Base-by-base conservation (phyloP, 2,888 invertebrate species). In the Mimas tiliae region DNA sequence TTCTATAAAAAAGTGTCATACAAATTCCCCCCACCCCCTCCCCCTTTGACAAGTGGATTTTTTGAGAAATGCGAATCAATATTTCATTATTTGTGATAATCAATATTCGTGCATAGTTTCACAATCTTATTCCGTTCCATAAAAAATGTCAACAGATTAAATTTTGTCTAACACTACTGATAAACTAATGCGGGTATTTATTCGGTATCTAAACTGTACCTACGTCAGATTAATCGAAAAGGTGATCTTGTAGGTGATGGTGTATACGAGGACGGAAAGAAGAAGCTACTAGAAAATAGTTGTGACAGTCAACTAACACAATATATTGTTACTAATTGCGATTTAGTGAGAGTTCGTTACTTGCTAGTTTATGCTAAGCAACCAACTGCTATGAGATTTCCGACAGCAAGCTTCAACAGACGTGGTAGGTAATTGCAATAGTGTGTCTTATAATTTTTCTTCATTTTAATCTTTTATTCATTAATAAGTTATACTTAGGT, bases 291-390 rank as follows among this genome's bases (percentile, higher is more conserved):
- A 8, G 65, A 83, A 58, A 74, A 79, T 67, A 74, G 89, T 91
- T 75, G 93, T 95, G 77, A 96, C 94, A 67, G 94, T 94, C 74
- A 77, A 68, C 67, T 78, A 63, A 76, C 96, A 76, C 97, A 97
- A 87, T 96, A 96, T 79, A 94, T 97, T 52, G 96, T 97, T 19
- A 95, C 95, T 63, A 97, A 97, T 80, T 96, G 96, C 80, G 97
- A 97, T 74, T 90, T 96, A 75, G 95, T 97, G 14, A 94, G 96
- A 72, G 94, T 97, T 21, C 95, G 96, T 70, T 97, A 97, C 85
- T 89, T 98, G 66, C 90, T 97, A 67, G 95, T 97, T 19, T 97
- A 97, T 80, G 94, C 94, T 42, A 93, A 93, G 72, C 92, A 93
- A 72, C 89, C 92, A 19, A 82, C 88, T 42, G 84, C 88, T 0